Evolutionary conservation across 2,797 vertebrate genomes (phyloP), one percentile per base, ranked within the genome.

Genomic region (Muscicapa comitata): DNA sequence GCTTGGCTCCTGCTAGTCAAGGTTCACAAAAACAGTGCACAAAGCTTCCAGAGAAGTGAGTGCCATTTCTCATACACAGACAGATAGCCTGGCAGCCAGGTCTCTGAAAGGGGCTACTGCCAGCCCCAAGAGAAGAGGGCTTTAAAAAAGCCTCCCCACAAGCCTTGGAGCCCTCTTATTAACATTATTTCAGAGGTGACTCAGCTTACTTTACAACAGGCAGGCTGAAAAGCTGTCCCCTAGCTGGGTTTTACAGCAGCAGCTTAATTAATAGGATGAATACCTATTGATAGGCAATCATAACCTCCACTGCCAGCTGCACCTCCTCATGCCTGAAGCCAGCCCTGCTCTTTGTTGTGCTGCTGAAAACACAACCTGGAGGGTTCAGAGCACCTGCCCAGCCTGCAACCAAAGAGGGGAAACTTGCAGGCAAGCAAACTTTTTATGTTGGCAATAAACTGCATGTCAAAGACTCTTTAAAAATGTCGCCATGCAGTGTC

Each of bases 161-260:
- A 58, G 38, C 80, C 43, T 53, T 28, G 24, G 47, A 91, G 37
- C 14, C 23, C 48, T 75, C 68, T 70, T n/a, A 63, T 13, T 54
- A 67, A 82, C 72, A 66, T 26, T 13, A 33, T 51, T 72, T 79
- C 71, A 65, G 21, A 87, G 70, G 79, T 88, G 87, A 91, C 72
- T 86, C 67, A 17, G 65, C 72, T 71, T 26, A 24, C 42, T 77
- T 74, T 19, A 53, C 47, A 63, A 38, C 16, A 50, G 37, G 67
- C 55, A 74, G 35, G 33, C 68, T 91, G 87, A 94, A 95, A 91
- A 94, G 50, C 82, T 67, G 81, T 73, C 38, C 63, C 48, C 28
- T 54, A n/a, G 51, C 68, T 54, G 0, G 17, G 40, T 77, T 74
- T 59, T 74, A 77, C 37, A 85, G n/a, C 35, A 94, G 62, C 76